Conservation (phyloP, 1,140 invertebrate genomes). For the Plectrocnemia conspersa region DNA sequence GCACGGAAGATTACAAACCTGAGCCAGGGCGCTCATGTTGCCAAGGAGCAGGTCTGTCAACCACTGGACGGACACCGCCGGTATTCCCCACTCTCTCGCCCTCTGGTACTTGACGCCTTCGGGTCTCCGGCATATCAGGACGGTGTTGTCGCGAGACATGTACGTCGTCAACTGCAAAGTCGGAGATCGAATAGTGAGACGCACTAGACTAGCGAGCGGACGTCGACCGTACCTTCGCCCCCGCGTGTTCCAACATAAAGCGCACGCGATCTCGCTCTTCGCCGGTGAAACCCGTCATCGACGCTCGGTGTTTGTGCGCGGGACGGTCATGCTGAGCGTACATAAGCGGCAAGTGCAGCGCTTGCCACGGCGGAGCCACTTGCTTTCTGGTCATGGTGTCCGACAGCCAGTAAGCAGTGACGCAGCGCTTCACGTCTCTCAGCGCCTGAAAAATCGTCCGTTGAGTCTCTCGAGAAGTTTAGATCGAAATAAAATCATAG, state of each 20-base stretch:
- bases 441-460: slow-evolving; percentile 54
- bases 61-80: slow-evolving; percentile 90
- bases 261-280: slow-evolving; percentile 75
- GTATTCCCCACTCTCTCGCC: slow-evolving; percentile 82
- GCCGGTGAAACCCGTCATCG: slow-evolving; percentile 79
- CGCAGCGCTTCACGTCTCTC: slow-evolving; percentile 72
- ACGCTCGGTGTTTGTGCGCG: slow-evolving; percentile 66
- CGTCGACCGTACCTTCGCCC: slow-evolving; percentile 68
- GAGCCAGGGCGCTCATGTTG: slow-evolving; percentile 72
- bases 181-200: neutral
- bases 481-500: slow-evolving; percentile 14
- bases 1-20: slow-evolving; percentile 38
- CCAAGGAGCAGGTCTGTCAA: slow-evolving; percentile 89
- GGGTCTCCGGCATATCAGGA: slow-evolving; percentile 68
- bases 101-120: slow-evolving; percentile 85
- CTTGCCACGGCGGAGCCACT: slow-evolving; percentile 85
- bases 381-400: slow-evolving; percentile 81
- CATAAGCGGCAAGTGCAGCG: slow-evolving; percentile 83
- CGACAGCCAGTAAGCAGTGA: slow-evolving; percentile 92
- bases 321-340: slow-evolving; percentile 66
- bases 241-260: slow-evolving; percentile 74
- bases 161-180: slow-evolving; percentile 58
- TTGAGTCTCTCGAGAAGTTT: neutral
- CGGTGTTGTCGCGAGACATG: slow-evolving; percentile 68
- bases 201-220: neutral